Percentiles rank a stretch among this genome's conserved stretches.
Conservation (phyloP, 2,797 vertebrate genomes). For the Florisuga fusca region DNA sequence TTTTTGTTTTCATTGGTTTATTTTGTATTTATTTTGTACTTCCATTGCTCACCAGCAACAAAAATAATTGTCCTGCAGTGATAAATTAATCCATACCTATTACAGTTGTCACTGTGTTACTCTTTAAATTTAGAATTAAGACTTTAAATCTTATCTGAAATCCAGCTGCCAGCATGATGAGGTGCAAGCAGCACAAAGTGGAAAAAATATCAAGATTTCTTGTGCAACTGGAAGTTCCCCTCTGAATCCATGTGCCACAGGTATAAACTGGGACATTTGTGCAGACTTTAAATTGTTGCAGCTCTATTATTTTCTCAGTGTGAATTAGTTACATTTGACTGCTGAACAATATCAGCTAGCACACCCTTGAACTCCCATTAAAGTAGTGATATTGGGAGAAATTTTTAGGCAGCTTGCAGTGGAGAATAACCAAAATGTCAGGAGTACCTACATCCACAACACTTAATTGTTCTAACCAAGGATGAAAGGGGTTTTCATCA, state of each 20-base stretch:
- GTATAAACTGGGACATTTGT: not conserved
- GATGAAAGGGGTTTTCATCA: not conserved
- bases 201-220: slow-evolving; percentile 71
- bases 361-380: not conserved
- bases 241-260: slow-evolving; percentile 39
- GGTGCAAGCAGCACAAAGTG: slow-evolving; percentile 46
- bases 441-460: not conserved
- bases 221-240: slow-evolving; percentile 31
- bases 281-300: slow-evolving; percentile 29
- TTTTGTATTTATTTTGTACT: slow-evolving; percentile 17
- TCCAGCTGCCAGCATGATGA: slow-evolving; percentile 43
- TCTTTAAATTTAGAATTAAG: slow-evolving; percentile 63
- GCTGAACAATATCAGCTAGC: not conserved
- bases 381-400: not conserved
- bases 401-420: not conserved
- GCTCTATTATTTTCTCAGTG: not conserved
- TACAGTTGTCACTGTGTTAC: slow-evolving; percentile 57
- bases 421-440: not conserved
- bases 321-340: slow-evolving; percentile 12
- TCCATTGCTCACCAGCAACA: slow-evolving; percentile 43
- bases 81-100: slow-evolving; percentile 53
- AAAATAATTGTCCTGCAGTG: slow-evolving; percentile 47
- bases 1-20: slow-evolving; percentile 45
- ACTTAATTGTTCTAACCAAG: not conserved
- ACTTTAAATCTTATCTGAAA: slow-evolving; percentile 64